These are phyloP conservation scores for Penaeus indicus DNA, from an alignment of 1,140 invertebrate species.

Conservation along the genomic window DNA sequence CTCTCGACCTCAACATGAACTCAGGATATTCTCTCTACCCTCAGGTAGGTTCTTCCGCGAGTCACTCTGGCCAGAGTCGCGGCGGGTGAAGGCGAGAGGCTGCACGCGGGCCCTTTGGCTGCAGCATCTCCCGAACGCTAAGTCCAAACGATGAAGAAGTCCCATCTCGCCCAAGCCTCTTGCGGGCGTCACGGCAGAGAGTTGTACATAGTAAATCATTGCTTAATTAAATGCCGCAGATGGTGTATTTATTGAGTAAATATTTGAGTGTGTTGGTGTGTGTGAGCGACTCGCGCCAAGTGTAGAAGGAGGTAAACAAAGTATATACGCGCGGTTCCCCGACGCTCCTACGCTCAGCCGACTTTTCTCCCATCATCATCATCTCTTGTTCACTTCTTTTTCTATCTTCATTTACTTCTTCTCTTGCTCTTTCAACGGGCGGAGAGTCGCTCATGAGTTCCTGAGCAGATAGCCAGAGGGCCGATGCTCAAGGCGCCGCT, in stretches of 20 bases:
- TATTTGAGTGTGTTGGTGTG: conserved; percentile 17
- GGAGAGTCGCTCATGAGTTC: no score
- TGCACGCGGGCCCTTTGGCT: no score
- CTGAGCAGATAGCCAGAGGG: no score
- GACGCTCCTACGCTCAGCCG: not conserved
- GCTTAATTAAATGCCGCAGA: not conserved
- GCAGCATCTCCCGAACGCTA: no score
- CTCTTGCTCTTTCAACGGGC: not conserved
- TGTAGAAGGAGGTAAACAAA: conserved; percentile 17
- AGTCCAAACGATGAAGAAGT: no score
- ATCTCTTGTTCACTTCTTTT: not conserved
- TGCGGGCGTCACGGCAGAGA: no score
- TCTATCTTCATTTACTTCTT: not conserved
- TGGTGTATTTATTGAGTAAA: not conserved
- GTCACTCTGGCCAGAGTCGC: no score
- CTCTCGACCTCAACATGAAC: conserved; percentile 62
- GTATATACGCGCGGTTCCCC: conserved; percentile 23
- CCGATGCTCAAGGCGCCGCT: no score
- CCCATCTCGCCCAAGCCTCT: no score
- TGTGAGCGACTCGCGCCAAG: conserved; percentile 39
- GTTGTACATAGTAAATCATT: no score
- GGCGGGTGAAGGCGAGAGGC: no score
- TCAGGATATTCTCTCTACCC: conserved; percentile 60
- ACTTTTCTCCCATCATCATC: not conserved
- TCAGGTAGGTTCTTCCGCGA: conserved; percentile 38